Percentiles rank a stretch among this genome's conserved stretches.
phyloP scores from a whole-genome alignment of 2,888 invertebrate genomes.

The Nomada ferruginata region DNA sequence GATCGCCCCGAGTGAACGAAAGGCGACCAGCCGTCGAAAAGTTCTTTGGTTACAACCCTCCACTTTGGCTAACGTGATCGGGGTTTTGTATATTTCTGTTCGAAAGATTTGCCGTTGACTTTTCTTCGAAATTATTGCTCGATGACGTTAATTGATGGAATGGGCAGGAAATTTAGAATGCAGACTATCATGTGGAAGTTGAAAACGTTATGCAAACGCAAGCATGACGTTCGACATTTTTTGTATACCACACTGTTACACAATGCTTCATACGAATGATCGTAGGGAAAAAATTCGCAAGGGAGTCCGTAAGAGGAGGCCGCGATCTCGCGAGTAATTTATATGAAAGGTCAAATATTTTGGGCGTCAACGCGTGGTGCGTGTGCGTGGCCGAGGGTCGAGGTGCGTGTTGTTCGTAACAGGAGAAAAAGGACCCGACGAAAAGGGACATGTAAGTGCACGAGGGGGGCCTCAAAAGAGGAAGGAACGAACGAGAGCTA shows the following conservation, averaged over 20 bases:
- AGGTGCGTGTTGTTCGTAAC: constrained; percentile 56
- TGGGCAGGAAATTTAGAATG: too few species aligned
- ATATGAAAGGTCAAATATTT: constrained; percentile 73
- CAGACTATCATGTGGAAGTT: too few species aligned
- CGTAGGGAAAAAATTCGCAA: background rate
- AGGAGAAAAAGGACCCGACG: constrained; percentile 54
- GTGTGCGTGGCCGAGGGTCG: constrained; percentile 55
- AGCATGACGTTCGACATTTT: too few species aligned
- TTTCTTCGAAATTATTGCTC: too few species aligned
- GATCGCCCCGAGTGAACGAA: constrained; percentile 24
- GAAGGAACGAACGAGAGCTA: constrained; percentile 50
- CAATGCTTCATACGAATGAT: background rate
- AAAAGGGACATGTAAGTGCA: constrained; percentile 60
- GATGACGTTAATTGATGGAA: too few species aligned
- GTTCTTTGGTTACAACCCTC: constrained; percentile 27
- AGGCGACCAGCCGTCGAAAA: constrained; percentile 28
- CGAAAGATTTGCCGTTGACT: too few species aligned
- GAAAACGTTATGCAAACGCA: too few species aligned
- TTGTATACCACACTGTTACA: too few species aligned
- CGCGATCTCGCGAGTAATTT: constrained; percentile 56
- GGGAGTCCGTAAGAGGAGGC: constrained; percentile 1
- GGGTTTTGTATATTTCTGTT: too few species aligned
- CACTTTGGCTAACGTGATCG: background rate
- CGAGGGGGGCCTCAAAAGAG: constrained; percentile 44
- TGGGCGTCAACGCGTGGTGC: constrained; percentile 66